A percentile compares a stretch with the other conserved stretches of the same genome.
Evolutionary conservation across 1,140 invertebrate species (phyloP).

Genomic region (Pseudoatta argentina): DNA sequence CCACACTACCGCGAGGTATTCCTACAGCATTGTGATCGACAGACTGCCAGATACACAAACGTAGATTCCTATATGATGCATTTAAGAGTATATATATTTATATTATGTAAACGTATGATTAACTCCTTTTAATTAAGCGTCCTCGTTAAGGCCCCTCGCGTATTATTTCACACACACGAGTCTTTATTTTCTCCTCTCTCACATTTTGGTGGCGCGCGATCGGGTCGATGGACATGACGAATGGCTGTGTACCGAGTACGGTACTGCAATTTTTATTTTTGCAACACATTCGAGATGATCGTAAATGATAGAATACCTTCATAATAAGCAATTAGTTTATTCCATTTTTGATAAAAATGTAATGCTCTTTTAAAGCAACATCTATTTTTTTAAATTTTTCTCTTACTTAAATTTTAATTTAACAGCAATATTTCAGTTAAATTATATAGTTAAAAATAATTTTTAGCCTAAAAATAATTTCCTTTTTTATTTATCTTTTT

Average conservation of each 20-base stretch:
- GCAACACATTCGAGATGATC: background rate
- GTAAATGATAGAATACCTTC: background rate
- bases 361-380: background rate
- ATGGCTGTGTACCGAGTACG: constrained; percentile 67
- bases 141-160: constrained; percentile 69
- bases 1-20: constrained; percentile 69
- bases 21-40: constrained; percentile 77
- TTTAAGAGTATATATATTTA: constrained; percentile 81
- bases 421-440: background rate
- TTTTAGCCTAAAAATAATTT: constrained; percentile 1
- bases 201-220: constrained; percentile 30
- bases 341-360: background rate
- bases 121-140: constrained; percentile 74
- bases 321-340: background rate
- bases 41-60: constrained; percentile 81
- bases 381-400: background rate
- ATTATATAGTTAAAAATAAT: background rate
- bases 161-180: constrained; percentile 60
- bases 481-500: background rate
- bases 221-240: constrained; percentile 54
- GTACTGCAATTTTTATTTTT: background rate
- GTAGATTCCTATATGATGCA: constrained; percentile 82
- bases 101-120: constrained; percentile 74
- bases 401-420: background rate
- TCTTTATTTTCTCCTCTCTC: constrained; percentile 50